Evolutionary conservation across 2,888 invertebrate genomes (phyloP), one percentile per base, ranked within the genome.

Genomic region (Blastobasis lacticolella): DNA sequence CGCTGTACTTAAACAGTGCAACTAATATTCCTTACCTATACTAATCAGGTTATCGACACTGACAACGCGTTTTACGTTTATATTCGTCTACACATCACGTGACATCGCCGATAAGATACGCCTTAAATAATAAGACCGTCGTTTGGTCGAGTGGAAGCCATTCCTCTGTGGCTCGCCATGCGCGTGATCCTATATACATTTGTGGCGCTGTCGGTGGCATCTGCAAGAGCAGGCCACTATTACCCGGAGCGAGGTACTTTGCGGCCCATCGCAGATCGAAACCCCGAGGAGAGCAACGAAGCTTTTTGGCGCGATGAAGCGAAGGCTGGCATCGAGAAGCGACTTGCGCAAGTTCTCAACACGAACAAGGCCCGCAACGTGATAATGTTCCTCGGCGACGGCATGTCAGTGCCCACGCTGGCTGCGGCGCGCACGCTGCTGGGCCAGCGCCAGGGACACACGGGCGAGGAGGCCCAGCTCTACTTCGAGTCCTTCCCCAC

Each of bases 351-450:
- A 51, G 54, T 78, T 50, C 47, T 71, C 53, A 71, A 58, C 8
- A 37, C 52, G 9, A 49, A 54, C 43, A 38, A 55, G 10, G 73
- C 72, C 38, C 63, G 65, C 48, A 94, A 94, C 71, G 80, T 93
- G 5, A 90, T 94, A 52, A 81, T 94, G 71, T 94, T 94, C 73
- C 71, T 94, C 48, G 94, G 94, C 4, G 94, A 94, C 73, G 94
- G 94, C 40, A 93, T 94, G 93, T 92, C 93, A 5, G 75, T 93
- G 45, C 86, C 92, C 1, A 94, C 94, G 0, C 73, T 92, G 48
- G 89, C 92, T 1, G 93, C 92, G 0, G 89, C 92, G 10, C 86
- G 94, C 58, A 90, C 91, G 37, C 89, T 90, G 61, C 88, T 90
- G 45, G 93, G 92, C 0, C 93, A 94, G 70, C 74, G 88, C 5